Evolutionary conservation across 2,888 invertebrate species (phyloP), one percentile per base, ranked within the genome.

Genomic region (Synanthedon formicaeformis): DNA sequence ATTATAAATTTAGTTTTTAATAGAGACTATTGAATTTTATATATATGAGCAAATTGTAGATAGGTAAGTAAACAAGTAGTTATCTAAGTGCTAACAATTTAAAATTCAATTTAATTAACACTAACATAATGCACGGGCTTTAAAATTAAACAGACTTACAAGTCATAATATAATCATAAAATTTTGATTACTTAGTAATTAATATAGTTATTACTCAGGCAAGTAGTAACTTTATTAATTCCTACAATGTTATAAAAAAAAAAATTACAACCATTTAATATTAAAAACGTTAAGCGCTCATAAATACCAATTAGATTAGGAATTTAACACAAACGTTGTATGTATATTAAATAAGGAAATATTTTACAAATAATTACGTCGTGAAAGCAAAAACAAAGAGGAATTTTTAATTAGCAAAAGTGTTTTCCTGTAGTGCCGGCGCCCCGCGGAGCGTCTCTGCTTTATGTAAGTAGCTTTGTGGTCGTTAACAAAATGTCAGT

Each of bases 401-500:
- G 75, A 71, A 65, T 78, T 81, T 81, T 85, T 84, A 83, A 85
- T 83, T 81, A 82, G 78, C 73, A 69, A 76, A 49, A 74, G 71
- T 69, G 70, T 74, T 75, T 75, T 64, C 71, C 71, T 69, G 74
- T 62, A 62, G 71, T 58, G 69, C n/a, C 55, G 69, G 68, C 79
- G 63, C 80, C 85, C 83, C 74, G 81, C 69, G 51, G 82, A 58
- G 82, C 59, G 52, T 79, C 23, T 11, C 81, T 83, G 81, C 83
- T 81, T 78, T 76, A 81, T 71, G 75, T 78, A 75, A 79, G 69
- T 75, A 74, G 79, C 77, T 63, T 64, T 61, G 67, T 67, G 69
- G 67, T 81, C 82, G 78, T 84, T 84, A 81, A 82, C 77, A 67
- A 79, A 81, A 85, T 78, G 81, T 81, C 83, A 79, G 73, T 80